Evolutionary conservation across 2,888 invertebrate genomes (phyloP).

Genomic region (Yponomeuta sedellus): DNA sequence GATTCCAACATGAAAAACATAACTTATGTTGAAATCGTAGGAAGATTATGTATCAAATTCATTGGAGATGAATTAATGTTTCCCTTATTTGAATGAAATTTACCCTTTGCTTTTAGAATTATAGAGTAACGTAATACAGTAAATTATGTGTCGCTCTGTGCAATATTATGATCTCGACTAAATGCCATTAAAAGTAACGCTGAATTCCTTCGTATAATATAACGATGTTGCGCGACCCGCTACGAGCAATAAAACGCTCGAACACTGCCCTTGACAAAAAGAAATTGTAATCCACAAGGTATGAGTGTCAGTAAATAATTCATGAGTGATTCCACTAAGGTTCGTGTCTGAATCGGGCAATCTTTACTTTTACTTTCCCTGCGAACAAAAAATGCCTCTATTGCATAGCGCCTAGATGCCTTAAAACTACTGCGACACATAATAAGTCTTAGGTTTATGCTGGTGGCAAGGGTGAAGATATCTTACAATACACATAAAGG

Average conservation of each 20-base stretch:
- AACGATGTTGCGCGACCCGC: neutral
- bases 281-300: constrained; percentile 42
- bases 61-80: no score
- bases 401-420: neutral
- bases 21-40: no score
- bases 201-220: constrained; percentile 5
- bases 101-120: no score
- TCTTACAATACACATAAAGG: neutral
- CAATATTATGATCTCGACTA: neutral
- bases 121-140: no score
- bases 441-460: neutral
- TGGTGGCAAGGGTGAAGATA: neutral
- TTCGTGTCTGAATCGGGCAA: constrained; percentile 19
- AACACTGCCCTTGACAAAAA: constrained; percentile 23
- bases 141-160: neutral
- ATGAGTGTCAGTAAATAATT: constrained; percentile 58
- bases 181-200: neutral
- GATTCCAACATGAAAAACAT: no score
- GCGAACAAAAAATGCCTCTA: constrained; percentile 21
- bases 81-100: no score
- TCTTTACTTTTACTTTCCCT: constrained; percentile 14
- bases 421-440: neutral
- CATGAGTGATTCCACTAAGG: constrained; percentile 57
- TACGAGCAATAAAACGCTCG: constrained; percentile 34
- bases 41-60: no score